A percentile compares a stretch with the other conserved stretches of the same genome.
Conservation (phyloP, 2,888 invertebrate genomes). For the Agapostemon virescens region DNA sequence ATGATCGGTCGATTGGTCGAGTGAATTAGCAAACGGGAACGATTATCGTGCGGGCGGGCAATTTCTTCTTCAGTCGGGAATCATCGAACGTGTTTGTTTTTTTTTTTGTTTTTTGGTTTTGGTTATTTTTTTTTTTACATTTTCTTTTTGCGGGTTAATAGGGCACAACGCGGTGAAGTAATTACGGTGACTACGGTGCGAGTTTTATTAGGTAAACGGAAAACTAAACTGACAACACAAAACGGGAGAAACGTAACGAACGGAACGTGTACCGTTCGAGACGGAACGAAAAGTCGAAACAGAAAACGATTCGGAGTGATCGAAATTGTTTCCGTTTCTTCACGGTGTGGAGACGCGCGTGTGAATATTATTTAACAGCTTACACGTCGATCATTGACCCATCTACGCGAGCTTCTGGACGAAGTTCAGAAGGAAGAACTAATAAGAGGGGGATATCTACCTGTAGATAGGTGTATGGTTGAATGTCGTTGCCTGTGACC, state of each 20-base stretch:
- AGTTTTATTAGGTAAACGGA: slow-evolving; percentile 36
- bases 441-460: slow-evolving; percentile 83
- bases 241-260: background rate
- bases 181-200: slow-evolving; percentile 58
- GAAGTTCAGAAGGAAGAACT: slow-evolving; percentile 71
- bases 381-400: slow-evolving; percentile 42
- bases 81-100: slow-evolving; percentile 46
- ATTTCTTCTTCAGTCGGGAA: slow-evolving; percentile 37
- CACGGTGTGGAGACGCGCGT: slow-evolving; percentile 42
- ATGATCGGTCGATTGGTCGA: slow-evolving; percentile 62
- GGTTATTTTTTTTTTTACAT: no score
- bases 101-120: no score
- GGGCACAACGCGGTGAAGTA: slow-evolving; percentile 48
- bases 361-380: slow-evolving; percentile 45
- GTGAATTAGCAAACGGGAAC: slow-evolving; percentile 46
- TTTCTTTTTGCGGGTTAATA: no score
- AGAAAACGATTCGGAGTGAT: slow-evolving; percentile 14
- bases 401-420: slow-evolving; percentile 57
- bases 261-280: background rate
- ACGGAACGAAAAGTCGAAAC: background rate
- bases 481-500: slow-evolving; percentile 97
- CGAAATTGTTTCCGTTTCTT: background rate
- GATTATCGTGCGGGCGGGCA: slow-evolving; percentile 35
- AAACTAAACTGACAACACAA: slow-evolving; percentile 15
- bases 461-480: slow-evolving; percentile 97